Conservation (phyloP, 23 tunicate species). For the Clavelina lepadiformis region DNA sequence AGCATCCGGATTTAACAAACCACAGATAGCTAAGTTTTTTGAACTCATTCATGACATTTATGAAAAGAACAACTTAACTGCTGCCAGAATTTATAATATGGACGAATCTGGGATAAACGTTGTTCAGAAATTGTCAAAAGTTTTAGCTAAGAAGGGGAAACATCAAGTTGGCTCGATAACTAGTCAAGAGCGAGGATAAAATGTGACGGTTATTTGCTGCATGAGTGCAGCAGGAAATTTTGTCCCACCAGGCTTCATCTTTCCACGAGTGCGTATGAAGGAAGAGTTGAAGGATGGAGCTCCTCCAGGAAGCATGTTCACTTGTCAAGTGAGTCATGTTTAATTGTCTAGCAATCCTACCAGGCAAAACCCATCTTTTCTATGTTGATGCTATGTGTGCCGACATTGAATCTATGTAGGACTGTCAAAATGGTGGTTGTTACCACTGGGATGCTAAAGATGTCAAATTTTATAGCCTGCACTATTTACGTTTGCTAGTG, state of each 20-base stretch:
- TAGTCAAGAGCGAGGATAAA: constrained; percentile 14
- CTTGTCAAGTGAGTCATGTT: constrained; percentile 10
- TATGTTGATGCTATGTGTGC: constrained; percentile 1
- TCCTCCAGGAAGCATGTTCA: constrained; percentile 24
- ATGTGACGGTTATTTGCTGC: constrained; percentile 7
- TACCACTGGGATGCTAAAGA: constrained; percentile 3
- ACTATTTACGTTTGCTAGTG: neutral
- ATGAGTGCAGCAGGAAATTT: constrained; percentile 17
- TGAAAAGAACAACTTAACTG: neutral
- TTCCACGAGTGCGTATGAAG: constrained; percentile 3
- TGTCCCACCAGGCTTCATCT: constrained; percentile 5
- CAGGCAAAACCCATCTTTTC: constrained; percentile 3
- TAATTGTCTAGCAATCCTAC: neutral
- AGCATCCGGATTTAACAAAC: constrained; percentile 7
- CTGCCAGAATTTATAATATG: constrained; percentile 16
- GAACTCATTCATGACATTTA: neutral
- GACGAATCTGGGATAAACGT: constrained; percentile 21
- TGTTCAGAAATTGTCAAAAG: constrained; percentile 12
- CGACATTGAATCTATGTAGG: constrained; percentile 3
- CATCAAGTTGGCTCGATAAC: constrained; percentile 28
- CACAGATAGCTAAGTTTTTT: constrained; percentile 3
- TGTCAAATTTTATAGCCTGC: neutral
- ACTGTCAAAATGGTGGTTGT: neutral
- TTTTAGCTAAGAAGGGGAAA: constrained; percentile 17
- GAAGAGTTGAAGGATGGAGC: constrained; percentile 20